phyloP scores from a whole-genome alignment of 2,888 invertebrate species.

The Amphipyra berbera region DNA sequence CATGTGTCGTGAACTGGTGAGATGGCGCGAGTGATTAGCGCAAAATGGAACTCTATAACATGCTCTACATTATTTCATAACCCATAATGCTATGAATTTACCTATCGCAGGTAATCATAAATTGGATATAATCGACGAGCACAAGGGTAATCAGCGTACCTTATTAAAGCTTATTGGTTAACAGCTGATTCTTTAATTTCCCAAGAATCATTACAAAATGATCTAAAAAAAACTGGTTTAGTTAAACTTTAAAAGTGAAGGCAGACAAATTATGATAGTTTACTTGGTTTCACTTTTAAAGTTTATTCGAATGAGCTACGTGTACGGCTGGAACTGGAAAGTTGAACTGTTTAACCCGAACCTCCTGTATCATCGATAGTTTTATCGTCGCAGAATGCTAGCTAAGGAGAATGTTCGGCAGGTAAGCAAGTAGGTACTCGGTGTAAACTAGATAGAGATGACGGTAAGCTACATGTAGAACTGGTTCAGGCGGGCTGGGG shows the following conservation, averaged over 20 bases:
- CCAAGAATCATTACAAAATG: background rate
- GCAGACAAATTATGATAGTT: conserved; percentile 1
- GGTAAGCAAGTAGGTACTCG: conserved; percentile 73
- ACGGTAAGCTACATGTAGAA: conserved; percentile 78
- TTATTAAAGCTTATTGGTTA: background rate
- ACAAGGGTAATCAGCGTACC: conserved; percentile 1
- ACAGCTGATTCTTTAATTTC: background rate
- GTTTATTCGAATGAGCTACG: conserved; percentile 2
- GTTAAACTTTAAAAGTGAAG: conserved; percentile 15
- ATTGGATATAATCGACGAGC: background rate
- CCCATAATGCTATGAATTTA: background rate
- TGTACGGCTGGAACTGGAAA: background rate
- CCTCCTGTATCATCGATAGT: conserved; percentile 7
- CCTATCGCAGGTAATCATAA: background rate
- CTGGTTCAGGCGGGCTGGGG: conserved; percentile 64
- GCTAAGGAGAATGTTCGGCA: conserved; percentile 77
- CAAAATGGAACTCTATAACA: no score
- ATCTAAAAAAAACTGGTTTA: background rate
- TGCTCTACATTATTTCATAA: no score
- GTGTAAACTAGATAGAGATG: conserved; percentile 84
- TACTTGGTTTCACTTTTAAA: conserved; percentile 30
- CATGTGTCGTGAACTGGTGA: conserved; percentile 1
- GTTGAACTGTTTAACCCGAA: conserved; percentile 15
- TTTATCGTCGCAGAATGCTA: conserved; percentile 66
- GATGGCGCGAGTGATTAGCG: background rate